Conservation (phyloP, 2,797 vertebrate genomes). For the Urophycis tenuis region DNA sequence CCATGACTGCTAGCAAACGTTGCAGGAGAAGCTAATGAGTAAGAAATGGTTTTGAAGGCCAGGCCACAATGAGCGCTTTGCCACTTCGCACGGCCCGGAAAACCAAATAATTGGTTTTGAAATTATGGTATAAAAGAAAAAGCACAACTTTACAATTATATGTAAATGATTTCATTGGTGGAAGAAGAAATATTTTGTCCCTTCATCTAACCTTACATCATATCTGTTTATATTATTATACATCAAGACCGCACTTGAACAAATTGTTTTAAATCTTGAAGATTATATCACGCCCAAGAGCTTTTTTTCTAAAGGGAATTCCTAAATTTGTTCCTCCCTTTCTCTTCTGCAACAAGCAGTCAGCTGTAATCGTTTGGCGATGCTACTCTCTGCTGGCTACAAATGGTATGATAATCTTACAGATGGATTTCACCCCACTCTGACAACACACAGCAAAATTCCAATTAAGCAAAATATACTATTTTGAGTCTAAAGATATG, state of each 20-base stretch:
- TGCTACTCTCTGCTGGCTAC: slow-evolving; percentile 50
- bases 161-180: neutral
- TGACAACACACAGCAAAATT: neutral
- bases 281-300: neutral
- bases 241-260: neutral
- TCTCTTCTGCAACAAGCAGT: neutral
- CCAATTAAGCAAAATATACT: neutral
- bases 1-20: neutral
- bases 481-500: neutral
- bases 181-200: neutral
- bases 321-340: neutral
- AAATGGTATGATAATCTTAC: neutral
- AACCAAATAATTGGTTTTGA: neutral
- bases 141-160: neutral
- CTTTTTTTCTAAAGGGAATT: neutral
- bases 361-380: slow-evolving; percentile 18
- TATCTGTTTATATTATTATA: neutral
- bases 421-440: neutral
- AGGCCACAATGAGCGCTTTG: neutral
- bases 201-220: neutral
- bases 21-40: neutral
- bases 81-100: neutral
- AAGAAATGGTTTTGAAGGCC: neutral
- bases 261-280: neutral
- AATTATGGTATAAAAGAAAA: neutral